Evolutionary conservation across 2,888 invertebrate species (phyloP), one percentile per base, ranked within the genome.

Genomic region (Philonicus albiceps): DNA sequence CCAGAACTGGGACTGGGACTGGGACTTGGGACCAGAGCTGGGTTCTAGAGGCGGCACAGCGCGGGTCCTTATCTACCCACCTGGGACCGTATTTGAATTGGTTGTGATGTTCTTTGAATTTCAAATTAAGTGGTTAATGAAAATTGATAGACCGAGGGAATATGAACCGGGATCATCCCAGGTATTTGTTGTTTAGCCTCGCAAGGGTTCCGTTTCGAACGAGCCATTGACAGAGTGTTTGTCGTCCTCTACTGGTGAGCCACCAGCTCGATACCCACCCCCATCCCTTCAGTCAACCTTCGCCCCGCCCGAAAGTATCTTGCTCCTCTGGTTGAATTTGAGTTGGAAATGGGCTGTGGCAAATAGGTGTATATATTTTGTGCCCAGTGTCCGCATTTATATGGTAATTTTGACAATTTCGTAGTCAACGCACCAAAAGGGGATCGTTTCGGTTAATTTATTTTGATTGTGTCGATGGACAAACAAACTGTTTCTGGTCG

Each of bases 51-150:
- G 27, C 64, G 64, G 64, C 22, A 11, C 3, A 27, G 27, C 64
- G 22, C 64, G 84, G 53, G 27, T 43, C 37, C 73, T 84, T 84
- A 73, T 84, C 73, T 84, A 84, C 84, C 84, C 84, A 84, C 84
- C 84, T 84, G 84, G 73, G 84, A 84, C 84, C 27, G 84, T 73
- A 84, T 84, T 84, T 84, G 84, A 85, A 85, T 85, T 85, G 74
- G 85, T 85, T 85, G 75, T 75, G 86, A 87, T 87, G 86, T 87
- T 86, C 87, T 86, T 87, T 87, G 87, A 87, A 87, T 87, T 87
- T 87, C 87, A 87, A 87, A 87, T 87, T 87, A 87, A 87, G 87
- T 85, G 86, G 86, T 87, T 87, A 87, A 87, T 87, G 87, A 87
- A 86, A 87, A 87, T 86, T 87, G 86, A 87, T 86, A 84, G 87